phyloP scores from a whole-genome alignment of 1,140 invertebrate genomes.

The Drosophila kurseongensis region DNA sequence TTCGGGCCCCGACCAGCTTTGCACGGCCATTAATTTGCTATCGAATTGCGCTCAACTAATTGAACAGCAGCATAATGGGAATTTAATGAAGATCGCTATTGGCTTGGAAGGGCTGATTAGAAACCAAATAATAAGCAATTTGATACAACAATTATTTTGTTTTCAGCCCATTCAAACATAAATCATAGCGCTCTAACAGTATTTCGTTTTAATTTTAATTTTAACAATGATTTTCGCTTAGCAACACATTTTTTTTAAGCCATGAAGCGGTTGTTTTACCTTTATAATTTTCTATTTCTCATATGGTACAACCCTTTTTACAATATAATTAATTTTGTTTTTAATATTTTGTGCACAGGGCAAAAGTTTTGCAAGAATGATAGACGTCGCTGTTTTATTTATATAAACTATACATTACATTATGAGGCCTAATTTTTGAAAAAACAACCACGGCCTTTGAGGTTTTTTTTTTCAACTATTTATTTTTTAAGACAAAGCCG shows the following conservation, averaged over 20 bases:
- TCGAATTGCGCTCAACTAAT: slow-evolving; percentile 57
- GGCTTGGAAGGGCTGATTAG: slow-evolving; percentile 22
- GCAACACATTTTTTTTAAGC: too few relatives aligned
- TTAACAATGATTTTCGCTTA: not conserved
- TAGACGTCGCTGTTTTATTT: too few relatives aligned
- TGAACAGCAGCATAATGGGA: slow-evolving; percentile 44
- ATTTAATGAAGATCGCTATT: slow-evolving; percentile 53
- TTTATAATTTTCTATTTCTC: too few relatives aligned
- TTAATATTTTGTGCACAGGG: too few relatives aligned
- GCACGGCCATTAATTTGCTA: slow-evolving; percentile 55
- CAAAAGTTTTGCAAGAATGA: not conserved
- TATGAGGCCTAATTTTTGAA: too few relatives aligned
- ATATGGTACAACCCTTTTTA: too few relatives aligned
- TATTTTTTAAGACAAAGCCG: not conserved
- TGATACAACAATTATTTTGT: slow-evolving; percentile 6
- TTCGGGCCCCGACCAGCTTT: slow-evolving; percentile 41
- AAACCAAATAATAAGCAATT: slow-evolving; percentile 17
- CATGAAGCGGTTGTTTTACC: too few relatives aligned
- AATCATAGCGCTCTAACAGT: not conserved
- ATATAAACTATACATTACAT: too few relatives aligned
- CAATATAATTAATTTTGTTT: too few relatives aligned
- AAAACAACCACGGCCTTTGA: too few relatives aligned
- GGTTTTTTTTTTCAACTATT: not conserved
- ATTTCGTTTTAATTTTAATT: not conserved
- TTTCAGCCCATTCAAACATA: not conserved